A percentile compares a stretch with the other conserved stretches of the same genome.
phyloP scores from a whole-genome alignment of 2,888 invertebrate genomes.

The Rhorus exstirpatorius region DNA sequence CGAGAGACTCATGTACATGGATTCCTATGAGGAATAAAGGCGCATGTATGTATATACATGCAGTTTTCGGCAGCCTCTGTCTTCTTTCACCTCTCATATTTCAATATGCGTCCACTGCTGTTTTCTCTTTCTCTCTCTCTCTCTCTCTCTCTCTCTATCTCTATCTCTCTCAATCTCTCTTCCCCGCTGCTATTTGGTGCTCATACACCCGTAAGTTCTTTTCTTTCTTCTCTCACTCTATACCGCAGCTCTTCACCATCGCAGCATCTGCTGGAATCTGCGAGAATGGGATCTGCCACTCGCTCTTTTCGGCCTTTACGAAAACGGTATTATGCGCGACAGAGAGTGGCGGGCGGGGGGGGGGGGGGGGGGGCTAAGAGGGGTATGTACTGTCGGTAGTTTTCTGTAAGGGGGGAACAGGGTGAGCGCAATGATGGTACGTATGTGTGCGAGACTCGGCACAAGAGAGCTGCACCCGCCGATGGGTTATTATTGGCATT shows the following conservation, averaged over 20 bases:
- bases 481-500: slow-evolving; percentile 85
- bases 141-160: slow-evolving; percentile 9
- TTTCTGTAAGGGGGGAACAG: slow-evolving; percentile 61
- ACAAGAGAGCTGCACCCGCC: slow-evolving; percentile 58
- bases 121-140: slow-evolving; percentile 24
- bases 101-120: slow-evolving; percentile 14
- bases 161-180: slow-evolving; percentile 13
- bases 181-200: slow-evolving; percentile 39
- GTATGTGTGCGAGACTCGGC: slow-evolving; percentile 34
- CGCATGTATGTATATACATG: slow-evolving; percentile 18
- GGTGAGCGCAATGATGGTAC: slow-evolving; percentile 58
- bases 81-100: slow-evolving; percentile 36
- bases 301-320: slow-evolving; percentile 54
- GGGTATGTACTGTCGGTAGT: slow-evolving; percentile 7
- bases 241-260: slow-evolving; percentile 51
- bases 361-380: slow-evolving; percentile 14
- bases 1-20: slow-evolving; percentile 8
- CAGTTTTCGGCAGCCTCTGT: slow-evolving; percentile 29
- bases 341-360: slow-evolving; percentile 26
- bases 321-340: slow-evolving; percentile 59
- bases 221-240: slow-evolving; percentile 19
- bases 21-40: slow-evolving; percentile 2
- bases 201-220: slow-evolving; percentile 53
- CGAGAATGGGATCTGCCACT: slow-evolving; percentile 71
- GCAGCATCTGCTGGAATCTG: slow-evolving; percentile 85